Evolutionary conservation across 1,140 invertebrate genomes (phyloP).

Genomic region (Catajapyx aquilonaris): DNA sequence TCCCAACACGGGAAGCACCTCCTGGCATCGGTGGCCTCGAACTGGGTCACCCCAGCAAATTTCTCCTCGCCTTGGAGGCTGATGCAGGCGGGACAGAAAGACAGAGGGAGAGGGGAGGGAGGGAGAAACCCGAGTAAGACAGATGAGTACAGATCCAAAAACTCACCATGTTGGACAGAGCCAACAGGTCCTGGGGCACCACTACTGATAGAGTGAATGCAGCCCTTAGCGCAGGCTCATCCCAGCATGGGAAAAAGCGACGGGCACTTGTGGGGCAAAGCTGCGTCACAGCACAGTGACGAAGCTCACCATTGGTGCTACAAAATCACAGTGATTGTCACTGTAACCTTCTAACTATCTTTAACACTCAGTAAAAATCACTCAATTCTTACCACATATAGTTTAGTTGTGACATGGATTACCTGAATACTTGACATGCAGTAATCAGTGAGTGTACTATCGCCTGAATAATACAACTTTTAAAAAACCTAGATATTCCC

Average conservation of each 20-base stretch:
- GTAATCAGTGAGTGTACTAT: no score
- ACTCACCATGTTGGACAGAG: constrained; percentile 24
- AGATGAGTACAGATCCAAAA: no score
- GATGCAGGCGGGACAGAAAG: no score
- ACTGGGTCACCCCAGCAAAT: constrained; percentile 79
- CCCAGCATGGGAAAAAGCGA: constrained; percentile 38
- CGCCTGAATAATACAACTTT: no score
- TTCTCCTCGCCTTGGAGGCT: constrained; percentile 45
- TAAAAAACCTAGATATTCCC: no score
- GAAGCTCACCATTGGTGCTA: constrained; percentile 18
- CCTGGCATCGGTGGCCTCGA: constrained; percentile 79
- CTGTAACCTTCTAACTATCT: no score
- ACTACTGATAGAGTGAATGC: constrained; percentile 26
- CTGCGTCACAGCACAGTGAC: constrained; percentile 29
- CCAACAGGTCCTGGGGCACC: constrained; percentile 15
- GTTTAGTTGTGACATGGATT: no score
- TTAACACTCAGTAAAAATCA: no score
- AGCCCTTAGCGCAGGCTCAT: constrained; percentile 38
- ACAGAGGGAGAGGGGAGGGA: no score
- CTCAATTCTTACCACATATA: no score
- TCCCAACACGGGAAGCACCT: constrained; percentile 95
- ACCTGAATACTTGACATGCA: no score
- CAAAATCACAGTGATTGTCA: not conserved
- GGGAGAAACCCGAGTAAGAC: no score
- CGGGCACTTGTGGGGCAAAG: constrained; percentile 28